Evolutionary conservation across 2,888 invertebrate genomes (phyloP), one percentile per base, ranked within the genome.

Genomic region (Eledona agricola): DNA sequence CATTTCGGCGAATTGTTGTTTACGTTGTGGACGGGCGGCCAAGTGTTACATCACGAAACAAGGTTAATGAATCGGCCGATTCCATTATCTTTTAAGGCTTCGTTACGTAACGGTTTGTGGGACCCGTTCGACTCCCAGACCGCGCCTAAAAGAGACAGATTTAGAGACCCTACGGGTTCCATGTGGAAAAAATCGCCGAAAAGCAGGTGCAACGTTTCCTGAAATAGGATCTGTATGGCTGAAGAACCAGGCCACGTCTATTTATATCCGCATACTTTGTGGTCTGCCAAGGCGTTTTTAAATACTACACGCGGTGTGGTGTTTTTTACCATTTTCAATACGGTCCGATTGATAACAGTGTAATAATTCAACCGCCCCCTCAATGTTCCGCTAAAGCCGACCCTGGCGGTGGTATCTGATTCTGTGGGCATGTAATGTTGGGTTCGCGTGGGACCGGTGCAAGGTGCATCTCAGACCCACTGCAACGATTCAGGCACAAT

Each of bases 141-240:
- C 35, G 12, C 35, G 22, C 35, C 35, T 35, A 20, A 40, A 37
- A 28, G 20, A 9, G 15, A 26, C 7, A 12, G 16, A 40, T 28
- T 12, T 10, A 3, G 28, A 28, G 7, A 28, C 42, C 37, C 29
- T 9, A 42, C 22, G 19, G 29, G 42, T 4, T n/a, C 19, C 19
- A 11, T 22, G n/a, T n/a, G n/a, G n/a, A 42, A 45, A 45, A 45
- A 45, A 45, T 16, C 34, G 16, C 19, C 11, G 10, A 34, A 5
- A 16, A 37, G 52, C 52, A 52, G 52, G 52, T 52, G 52, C 52
- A 52, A 43, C 45, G 59, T 60, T 60, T 58, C 62, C 58, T 58
- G 58, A 62, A 62, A 62, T 62, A 60, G 56, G 59, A 55, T 50
- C 59, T 32, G 53, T 52, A 17, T 37, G 43, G 25, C 31, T 42